phyloP scores from a whole-genome alignment of 2,797 vertebrate genomes.

The Macropodus opercularis region DNA sequence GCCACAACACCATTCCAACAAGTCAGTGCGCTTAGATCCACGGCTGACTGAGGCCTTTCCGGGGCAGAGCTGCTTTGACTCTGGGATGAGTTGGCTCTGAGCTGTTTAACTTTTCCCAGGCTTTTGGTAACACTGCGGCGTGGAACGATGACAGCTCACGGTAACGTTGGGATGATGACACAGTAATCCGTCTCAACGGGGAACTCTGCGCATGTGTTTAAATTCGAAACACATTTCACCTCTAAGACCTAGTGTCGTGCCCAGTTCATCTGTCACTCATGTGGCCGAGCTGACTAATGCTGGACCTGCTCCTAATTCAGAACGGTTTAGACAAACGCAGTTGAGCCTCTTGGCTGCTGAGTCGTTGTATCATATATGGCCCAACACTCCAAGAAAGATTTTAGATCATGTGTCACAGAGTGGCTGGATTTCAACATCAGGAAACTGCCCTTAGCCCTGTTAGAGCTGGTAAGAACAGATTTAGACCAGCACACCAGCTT shows the following conservation, averaged over 20 bases:
- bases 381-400: slow-evolving; percentile 40
- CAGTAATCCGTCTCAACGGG: slow-evolving; percentile 7
- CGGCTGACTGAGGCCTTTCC: slow-evolving; percentile 43
- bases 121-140: slow-evolving; percentile 42
- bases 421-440: slow-evolving; percentile 48
- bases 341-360: slow-evolving; percentile 30
- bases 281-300: slow-evolving; percentile 19
- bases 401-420: slow-evolving; percentile 39
- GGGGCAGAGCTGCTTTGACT: slow-evolving; percentile 24
- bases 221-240: slow-evolving; percentile 8
- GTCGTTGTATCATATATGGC: slow-evolving; percentile 32
- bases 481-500: slow-evolving; percentile 43
- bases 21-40: slow-evolving; percentile 30
- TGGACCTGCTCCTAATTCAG: slow-evolving; percentile 19
- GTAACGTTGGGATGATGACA: slow-evolving; percentile 20
- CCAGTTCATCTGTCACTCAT: slow-evolving; percentile 12
- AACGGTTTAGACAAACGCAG: slow-evolving; percentile 29
- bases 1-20: slow-evolving; percentile 64
- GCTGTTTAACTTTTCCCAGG: slow-evolving; percentile 69
- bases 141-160: slow-evolving; percentile 15
- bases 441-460: slow-evolving; percentile 31
- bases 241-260: not conserved
- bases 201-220: slow-evolving; percentile 1
- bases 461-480: slow-evolving; percentile 37
- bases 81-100: slow-evolving; percentile 49